Conservation (phyloP, 2,888 invertebrate species). For the Cenopis cana region DNA sequence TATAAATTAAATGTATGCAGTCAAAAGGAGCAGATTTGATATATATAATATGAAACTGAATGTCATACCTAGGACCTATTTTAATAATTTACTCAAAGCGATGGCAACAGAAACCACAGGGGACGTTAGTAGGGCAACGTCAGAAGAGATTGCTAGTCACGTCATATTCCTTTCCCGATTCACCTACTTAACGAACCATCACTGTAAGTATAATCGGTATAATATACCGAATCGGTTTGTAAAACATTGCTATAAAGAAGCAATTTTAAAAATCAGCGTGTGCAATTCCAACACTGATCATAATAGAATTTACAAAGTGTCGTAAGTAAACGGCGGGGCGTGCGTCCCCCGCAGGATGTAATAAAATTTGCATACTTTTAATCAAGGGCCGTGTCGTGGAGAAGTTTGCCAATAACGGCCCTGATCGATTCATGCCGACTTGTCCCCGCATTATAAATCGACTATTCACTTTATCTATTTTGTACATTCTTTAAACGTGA, state of each 20-base stretch:
- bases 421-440: slow-evolving; percentile 79
- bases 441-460: slow-evolving; percentile 69
- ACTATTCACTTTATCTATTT: slow-evolving; percentile 9
- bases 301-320: slow-evolving; percentile 59
- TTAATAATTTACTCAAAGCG: neutral
- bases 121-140: neutral
- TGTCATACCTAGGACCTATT: too few species aligned
- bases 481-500: neutral
- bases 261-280: slow-evolving; percentile 12
- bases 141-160: neutral
- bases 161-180: neutral
- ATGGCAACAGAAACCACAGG: neutral
- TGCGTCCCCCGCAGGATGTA: slow-evolving; percentile 70
- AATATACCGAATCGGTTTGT: too few species aligned
- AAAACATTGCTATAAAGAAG: slow-evolving; percentile 1
- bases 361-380: slow-evolving; percentile 87
- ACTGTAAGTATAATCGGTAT: neutral
- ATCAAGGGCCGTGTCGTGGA: slow-evolving; percentile 85
- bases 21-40: too few species aligned
- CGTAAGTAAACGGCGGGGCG: slow-evolving; percentile 41
- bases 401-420: slow-evolving; percentile 85
- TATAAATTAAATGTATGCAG: too few species aligned
- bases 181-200: neutral
- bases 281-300: slow-evolving; percentile 42
- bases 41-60: too few species aligned